Evolutionary conservation across 1,140 invertebrate species (phyloP).

Genomic region (Carposina sasakii): DNA sequence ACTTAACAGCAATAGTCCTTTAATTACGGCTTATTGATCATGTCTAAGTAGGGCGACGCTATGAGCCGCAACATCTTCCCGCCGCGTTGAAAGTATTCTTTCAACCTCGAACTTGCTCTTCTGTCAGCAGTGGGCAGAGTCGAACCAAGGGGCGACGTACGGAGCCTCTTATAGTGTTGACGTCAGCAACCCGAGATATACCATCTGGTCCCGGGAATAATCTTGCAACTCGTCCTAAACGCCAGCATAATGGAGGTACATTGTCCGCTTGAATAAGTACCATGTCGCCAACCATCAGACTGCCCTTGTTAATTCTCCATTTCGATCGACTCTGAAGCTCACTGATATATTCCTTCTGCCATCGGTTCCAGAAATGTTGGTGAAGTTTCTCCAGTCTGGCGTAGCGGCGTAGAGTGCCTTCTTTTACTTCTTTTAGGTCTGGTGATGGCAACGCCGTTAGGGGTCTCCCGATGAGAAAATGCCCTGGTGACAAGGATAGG

Average conservation of each 20-base stretch:
- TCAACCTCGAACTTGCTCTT: background rate
- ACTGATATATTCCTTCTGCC: background rate
- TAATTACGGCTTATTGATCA: too few relatives aligned
- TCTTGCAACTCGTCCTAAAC: slow-evolving; percentile 19
- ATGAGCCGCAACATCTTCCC: too few relatives aligned
- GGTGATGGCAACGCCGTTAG: background rate
- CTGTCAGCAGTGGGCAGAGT: slow-evolving; percentile 10
- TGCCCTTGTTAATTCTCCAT: background rate
- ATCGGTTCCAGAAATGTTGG: background rate
- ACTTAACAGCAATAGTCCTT: too few relatives aligned
- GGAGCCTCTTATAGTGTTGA: slow-evolving; percentile 22
- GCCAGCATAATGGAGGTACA: slow-evolving; percentile 28
- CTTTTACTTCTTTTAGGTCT: background rate
- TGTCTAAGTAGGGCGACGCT: too few relatives aligned
- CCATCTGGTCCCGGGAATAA: slow-evolving; percentile 25
- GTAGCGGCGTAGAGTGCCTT: background rate
- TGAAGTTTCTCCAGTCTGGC: background rate
- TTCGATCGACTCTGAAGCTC: background rate
- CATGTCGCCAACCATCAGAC: background rate
- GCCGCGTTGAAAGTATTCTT: background rate
- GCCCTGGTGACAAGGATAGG: background rate
- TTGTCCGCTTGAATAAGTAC: slow-evolving; percentile 17
- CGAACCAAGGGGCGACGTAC: slow-evolving; percentile 17
- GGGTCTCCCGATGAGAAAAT: background rate
- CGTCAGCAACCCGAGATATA: slow-evolving; percentile 22